Evolutionary conservation across 2,888 invertebrate genomes (phyloP), one percentile per base, ranked within the genome.

Genomic region (Neuroscelio doddi): DNA sequence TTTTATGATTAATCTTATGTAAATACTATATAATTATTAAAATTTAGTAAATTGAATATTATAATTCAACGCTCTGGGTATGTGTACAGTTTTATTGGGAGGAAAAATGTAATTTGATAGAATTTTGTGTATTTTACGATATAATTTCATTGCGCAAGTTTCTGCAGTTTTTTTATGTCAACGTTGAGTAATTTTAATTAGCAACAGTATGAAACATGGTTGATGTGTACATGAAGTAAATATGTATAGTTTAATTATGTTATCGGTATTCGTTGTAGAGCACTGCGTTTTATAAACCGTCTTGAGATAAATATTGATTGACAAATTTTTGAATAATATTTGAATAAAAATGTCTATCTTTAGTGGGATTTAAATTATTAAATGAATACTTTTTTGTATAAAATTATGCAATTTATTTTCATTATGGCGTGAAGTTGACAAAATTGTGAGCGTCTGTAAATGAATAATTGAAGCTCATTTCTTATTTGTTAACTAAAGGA

Each of bases 131-230:
- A 63, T 56, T 69, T 59, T 64, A 57, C 69, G 61, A 67, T 64
- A 67, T 67, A 63, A 67, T 67, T 67, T 67, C 66, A 59, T 63
- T 63, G 63, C 52, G 47, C 50, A 51, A 46, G 67, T 55, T 59
- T 55, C 59, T 57, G 55, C 14, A 67, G 52, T 59, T 67, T 63
- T 67, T 34, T 45, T 21, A 56, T 57, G 55, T 62, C 46, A 36
- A 17, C 47, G 59, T 26, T 38, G 56, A 59, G 63, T 56, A 63
- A 58, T 67, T 67, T 67, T 67, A 67, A 67, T 67, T 62, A 67
- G 56, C 42, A 59, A 34, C 67, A 53, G 58, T 63, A 67, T 55
- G 55, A 63, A 67, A 63, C 52, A 49, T 41, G 52, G 45, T 46
- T 47, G 39, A 30, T 63, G 67, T 67, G 41, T 58, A 51, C 63